Conservation (phyloP, 1,140 invertebrate species). For the Zaprionus ghesquierei region DNA sequence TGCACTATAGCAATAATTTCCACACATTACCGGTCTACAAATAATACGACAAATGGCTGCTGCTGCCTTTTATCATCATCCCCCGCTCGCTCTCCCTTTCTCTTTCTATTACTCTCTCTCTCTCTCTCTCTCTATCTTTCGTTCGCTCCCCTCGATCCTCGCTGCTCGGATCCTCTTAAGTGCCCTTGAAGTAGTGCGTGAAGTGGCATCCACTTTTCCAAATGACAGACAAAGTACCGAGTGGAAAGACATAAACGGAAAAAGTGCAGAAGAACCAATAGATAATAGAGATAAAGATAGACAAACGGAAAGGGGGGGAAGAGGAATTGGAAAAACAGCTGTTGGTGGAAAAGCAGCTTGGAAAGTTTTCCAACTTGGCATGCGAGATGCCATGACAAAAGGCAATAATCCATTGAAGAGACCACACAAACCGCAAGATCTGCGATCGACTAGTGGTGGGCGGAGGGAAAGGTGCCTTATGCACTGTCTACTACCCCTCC, state of each 20-base stretch:
- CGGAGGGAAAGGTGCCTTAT: background rate
- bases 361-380: background rate
- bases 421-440: slow-evolving; percentile 44
- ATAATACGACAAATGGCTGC: slow-evolving; percentile 21
- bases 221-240: slow-evolving; percentile 9
- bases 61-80: slow-evolving; percentile 17
- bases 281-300: background rate
- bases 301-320: background rate
- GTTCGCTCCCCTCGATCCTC: background rate
- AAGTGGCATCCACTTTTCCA: slow-evolving; percentile 30
- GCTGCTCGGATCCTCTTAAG: background rate
- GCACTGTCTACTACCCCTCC: background rate
- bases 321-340: background rate
- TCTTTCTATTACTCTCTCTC: background rate
- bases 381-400: slow-evolving; percentile 22
- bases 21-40: slow-evolving; percentile 1
- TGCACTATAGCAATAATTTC: background rate
- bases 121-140: background rate
- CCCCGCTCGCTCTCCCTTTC: background rate
- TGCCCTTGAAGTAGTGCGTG: slow-evolving; percentile 17
- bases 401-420: slow-evolving; percentile 21
- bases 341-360: slow-evolving; percentile 10
- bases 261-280: background rate
- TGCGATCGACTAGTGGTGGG: background rate
- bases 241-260: background rate